Evolutionary conservation across 2,113 vertebrate species (phyloP).

Genomic region (Embiotoca jacksoni): DNA sequence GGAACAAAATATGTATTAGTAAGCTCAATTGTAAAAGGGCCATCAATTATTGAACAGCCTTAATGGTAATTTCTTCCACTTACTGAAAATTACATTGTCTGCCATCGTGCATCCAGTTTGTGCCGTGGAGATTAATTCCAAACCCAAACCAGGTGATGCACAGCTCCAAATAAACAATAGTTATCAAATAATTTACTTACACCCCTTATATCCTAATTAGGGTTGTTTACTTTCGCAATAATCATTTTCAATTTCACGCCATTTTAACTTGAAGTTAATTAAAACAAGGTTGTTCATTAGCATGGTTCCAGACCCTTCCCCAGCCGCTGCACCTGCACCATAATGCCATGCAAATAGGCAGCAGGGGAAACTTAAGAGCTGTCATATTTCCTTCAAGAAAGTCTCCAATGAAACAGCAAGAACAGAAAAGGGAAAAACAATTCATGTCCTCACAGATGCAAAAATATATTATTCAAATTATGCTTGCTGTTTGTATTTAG

Average conservation of each 20-base stretch:
- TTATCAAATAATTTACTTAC: slow-evolving; percentile 83
- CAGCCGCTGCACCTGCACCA: slow-evolving; percentile 74
- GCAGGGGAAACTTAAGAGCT: slow-evolving; percentile 54
- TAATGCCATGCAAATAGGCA: slow-evolving; percentile 76
- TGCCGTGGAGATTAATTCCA: slow-evolving; percentile 62
- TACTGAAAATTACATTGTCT: slow-evolving; percentile 47
- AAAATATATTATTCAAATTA: slow-evolving; percentile 32
- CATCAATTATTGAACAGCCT: slow-evolving; percentile 22
- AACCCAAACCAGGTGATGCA: slow-evolving; percentile 72
- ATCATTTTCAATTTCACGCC: slow-evolving; percentile 88
- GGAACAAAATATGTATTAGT: slow-evolving; percentile 29
- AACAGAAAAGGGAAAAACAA: slow-evolving; percentile 50
- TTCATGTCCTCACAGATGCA: slow-evolving; percentile 39
- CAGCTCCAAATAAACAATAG: slow-evolving; percentile 80
- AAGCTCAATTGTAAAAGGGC: slow-evolving; percentile 38
- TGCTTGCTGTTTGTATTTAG: slow-evolving; percentile 2
- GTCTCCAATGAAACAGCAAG: slow-evolving; percentile 52
- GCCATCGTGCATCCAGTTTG: slow-evolving; percentile 33
- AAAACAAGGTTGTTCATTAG: slow-evolving; percentile 84
- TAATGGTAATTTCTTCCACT: slow-evolving; percentile 40
- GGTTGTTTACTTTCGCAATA: slow-evolving; percentile 85
- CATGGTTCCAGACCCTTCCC: slow-evolving; percentile 74
- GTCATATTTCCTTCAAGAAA: slow-evolving; percentile 62
- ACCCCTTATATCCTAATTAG: slow-evolving; percentile 85
- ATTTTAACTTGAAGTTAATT: slow-evolving; percentile 88